Evolutionary conservation across 2,888 invertebrate genomes (phyloP), one percentile per base, ranked within the genome.

Genomic region (Cosmia pyralina): DNA sequence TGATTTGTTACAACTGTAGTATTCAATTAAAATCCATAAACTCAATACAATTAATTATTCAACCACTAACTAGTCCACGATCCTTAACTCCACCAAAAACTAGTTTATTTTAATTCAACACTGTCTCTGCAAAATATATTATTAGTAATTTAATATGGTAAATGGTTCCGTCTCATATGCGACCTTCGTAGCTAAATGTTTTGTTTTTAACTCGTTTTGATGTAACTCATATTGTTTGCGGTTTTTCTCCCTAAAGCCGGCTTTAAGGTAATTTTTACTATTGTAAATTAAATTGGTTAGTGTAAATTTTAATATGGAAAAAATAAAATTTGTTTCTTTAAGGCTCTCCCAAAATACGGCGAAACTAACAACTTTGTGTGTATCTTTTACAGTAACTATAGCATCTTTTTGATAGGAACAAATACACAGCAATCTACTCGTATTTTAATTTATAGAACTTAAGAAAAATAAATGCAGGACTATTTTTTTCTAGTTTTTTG

Each of bases 161-260:
- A 69, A 44, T 19, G 34, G 53, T 66, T 66, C 62, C 53, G 60
- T 66, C 65, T 79, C 68, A 46, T 34, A 28, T 11, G 28, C 38
- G 69, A 64, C 75, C 63, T 70, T 80, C 64, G 64, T 19, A n/a
- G 48, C 10, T 57, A 50, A 59, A 79, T 65, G 67, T 67, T 73
- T 80, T 80, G 69, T 83, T 83, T 79, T 83, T 69, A 72, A 66
- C 46, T 55, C 17, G 52, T 44, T 69, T 69, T 52, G 58, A 28
- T 28, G 28, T 28, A 28, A 58, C 13, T 73, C 1, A 19, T 28
- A 62, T 65, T 58, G 38, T 79, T 69, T 59, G 79, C 44, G 50
- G 53, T 70, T 82, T 28, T 71, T 62, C 62, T 76, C 59, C 58
- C 34, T 73, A 8, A 38, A 63, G 57, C 50, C 10, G n/a, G 41